A percentile compares a stretch with the other conserved stretches of the same genome.
phyloP scores from a whole-genome alignment of 2,113 vertebrate species.

The Nannobrachium achirus region DNA sequence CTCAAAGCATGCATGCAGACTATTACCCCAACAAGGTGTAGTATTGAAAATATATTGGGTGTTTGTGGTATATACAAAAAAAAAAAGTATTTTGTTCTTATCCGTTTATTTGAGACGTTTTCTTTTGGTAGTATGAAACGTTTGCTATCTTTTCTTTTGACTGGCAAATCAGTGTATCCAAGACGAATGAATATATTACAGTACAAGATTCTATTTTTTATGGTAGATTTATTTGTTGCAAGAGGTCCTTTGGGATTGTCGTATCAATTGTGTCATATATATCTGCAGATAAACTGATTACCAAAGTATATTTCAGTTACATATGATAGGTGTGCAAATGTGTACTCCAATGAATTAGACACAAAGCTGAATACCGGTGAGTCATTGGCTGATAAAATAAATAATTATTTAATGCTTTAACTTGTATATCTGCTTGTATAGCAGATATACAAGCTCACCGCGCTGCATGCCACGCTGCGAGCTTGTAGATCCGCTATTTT shows the following conservation, averaged over 20 bases:
- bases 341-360: constrained; percentile 71
- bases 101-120: constrained; percentile 50
- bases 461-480: no score
- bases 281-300: constrained; percentile 67
- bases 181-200: constrained; percentile 65
- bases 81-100: constrained; percentile 70
- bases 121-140: constrained; percentile 49
- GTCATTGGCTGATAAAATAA: no score
- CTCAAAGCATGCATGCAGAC: constrained; percentile 83
- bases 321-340: constrained; percentile 50
- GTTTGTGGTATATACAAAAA: constrained; percentile 71
- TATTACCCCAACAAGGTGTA: constrained; percentile 77
- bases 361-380: constrained; percentile 18
- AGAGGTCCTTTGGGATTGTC: constrained; percentile 46
- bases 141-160: constrained; percentile 66
- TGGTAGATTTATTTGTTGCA: constrained; percentile 60
- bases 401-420: no score
- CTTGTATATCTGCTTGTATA: no score
- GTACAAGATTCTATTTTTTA: constrained; percentile 72
- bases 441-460: no score
- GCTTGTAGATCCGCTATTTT: no score
- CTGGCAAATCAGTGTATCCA: constrained; percentile 69
- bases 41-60: constrained; percentile 79
- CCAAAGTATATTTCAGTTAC: constrained; percentile 79
- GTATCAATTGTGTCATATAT: constrained; percentile 60